Evolutionary conservation across 2,888 invertebrate genomes (phyloP).

Genomic region (Rhabditoides inermis): DNA sequence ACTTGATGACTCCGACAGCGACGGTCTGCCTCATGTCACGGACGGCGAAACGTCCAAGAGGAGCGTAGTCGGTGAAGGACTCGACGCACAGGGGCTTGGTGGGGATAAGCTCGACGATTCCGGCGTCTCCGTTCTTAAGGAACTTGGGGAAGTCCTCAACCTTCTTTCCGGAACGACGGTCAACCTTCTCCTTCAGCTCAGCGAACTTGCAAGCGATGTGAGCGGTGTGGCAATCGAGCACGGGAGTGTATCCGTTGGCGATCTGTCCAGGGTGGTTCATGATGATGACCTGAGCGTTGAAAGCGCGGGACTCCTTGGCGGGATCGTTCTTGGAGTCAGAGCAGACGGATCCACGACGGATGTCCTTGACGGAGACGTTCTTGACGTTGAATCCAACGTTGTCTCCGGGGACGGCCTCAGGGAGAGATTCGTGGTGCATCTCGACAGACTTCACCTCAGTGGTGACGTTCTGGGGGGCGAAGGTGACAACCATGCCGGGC

Average conservation of each 20-base stretch:
- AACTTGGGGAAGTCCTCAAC: slow-evolving; percentile 60
- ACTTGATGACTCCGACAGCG: slow-evolving; percentile 61
- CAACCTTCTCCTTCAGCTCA: slow-evolving; percentile 91
- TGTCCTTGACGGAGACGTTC: slow-evolving; percentile 98
- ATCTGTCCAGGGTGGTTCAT: slow-evolving; percentile 99
- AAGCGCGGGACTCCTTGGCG: slow-evolving; percentile 84
- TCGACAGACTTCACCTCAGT: slow-evolving; percentile 99
- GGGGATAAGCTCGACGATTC: slow-evolving; percentile 82
- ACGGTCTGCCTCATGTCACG: slow-evolving; percentile 99
- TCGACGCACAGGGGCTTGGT: slow-evolving; percentile 97
- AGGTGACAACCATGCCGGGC: slow-evolving; percentile 86
- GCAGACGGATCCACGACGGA: slow-evolving; percentile 96
- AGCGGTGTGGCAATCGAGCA: slow-evolving; percentile 98
- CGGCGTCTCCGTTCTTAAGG: slow-evolving; percentile 93
- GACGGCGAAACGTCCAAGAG: slow-evolving; percentile 90
- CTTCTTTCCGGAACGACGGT: slow-evolving; percentile 85
- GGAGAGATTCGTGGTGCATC: slow-evolving; percentile 98
- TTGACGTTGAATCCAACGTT: slow-evolving; percentile 99
- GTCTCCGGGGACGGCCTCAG: slow-evolving; percentile 68
- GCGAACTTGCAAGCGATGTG: slow-evolving; percentile 99
- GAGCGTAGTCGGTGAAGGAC: slow-evolving; percentile 93
- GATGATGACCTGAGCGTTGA: slow-evolving; percentile 95
- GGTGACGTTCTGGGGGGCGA: slow-evolving; percentile 88
- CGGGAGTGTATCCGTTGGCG: slow-evolving; percentile 94
- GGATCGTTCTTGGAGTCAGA: slow-evolving; percentile 96